phyloP scores from a whole-genome alignment of 1,140 invertebrate species.

The Drosophila nikananu region DNA sequence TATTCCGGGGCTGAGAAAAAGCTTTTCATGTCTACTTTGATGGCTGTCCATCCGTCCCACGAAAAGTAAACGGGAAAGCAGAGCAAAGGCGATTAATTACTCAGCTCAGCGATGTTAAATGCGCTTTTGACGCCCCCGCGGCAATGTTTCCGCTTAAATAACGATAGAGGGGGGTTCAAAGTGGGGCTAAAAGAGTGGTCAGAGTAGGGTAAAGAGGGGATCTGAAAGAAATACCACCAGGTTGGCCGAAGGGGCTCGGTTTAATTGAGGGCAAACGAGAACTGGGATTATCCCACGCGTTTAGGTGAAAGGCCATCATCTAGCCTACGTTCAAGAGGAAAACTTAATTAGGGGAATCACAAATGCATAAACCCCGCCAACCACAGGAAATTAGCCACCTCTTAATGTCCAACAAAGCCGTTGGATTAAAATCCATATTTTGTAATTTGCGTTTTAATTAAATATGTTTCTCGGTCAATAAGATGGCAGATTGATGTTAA shows the following conservation, averaged over 20 bases:
- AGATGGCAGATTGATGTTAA: neutral
- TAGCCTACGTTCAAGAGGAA: conserved; percentile 13
- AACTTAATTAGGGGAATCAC: conserved; percentile 39
- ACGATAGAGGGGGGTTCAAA: conserved; percentile 5
- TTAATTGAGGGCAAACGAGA: conserved; percentile 61
- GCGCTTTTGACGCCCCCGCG: conserved; percentile 63
- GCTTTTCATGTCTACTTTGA: conserved; percentile 78
- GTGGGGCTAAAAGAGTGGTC: conserved; percentile 1
- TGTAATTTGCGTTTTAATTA: conserved; percentile 2
- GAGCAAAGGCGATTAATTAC: conserved; percentile 74
- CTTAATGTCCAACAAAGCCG: neutral
- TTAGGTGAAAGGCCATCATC: conserved; percentile 14
- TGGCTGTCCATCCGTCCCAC: conserved; percentile 51
- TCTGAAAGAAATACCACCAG: neutral
- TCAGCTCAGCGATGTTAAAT: conserved; percentile 71
- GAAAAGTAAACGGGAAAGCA: conserved; percentile 44
- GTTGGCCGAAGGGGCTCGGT: conserved; percentile 1
- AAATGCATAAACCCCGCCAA: conserved; percentile 5
- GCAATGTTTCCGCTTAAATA: conserved; percentile 30
- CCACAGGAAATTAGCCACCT: conserved; percentile 8
- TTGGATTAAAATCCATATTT: conserved; percentile 10
- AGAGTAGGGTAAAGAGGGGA: neutral
- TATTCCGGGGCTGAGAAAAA: conserved; percentile 56
- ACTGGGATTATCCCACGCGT: conserved; percentile 39
- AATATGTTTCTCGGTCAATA: neutral